Base-by-base conservation (phyloP, 2,797 vertebrate species). In the Enteromius radiatus region DNA sequence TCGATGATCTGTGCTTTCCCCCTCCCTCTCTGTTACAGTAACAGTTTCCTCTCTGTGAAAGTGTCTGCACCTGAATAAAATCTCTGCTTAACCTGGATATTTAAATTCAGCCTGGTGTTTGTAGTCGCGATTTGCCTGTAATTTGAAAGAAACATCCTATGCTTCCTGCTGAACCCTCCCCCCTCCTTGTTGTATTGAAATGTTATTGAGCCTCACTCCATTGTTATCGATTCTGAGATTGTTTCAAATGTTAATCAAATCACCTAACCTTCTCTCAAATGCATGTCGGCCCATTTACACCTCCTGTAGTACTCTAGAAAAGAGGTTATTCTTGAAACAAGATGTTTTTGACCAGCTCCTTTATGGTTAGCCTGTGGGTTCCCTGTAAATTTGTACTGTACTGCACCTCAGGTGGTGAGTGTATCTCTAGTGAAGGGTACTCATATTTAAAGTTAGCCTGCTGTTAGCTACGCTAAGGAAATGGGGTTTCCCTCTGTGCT, bases 401-500 rank as follows among this genome's bases (percentile, higher is more conserved):
- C n/a, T 2, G 0, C 67, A 54, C 49, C 36, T 69, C 14, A 52
- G 15, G 31, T 81, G 10, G 23, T 47, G 41, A 23, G 65, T 41
- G 5, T 41, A 7, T 76, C 52, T 71, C n/a, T 65, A 78, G 8
- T 31, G 41, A 68, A 71, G 49, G 19, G 76, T 63, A 67, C 67
- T 67, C 11, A 0, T 52, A 28, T 63, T 64, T 52, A 74, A 54
- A 67, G 63, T 67, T 78, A 38, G 8, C 15, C 31, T 21, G 3
- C 54, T 61, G 33, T 63, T 63, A 78, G 41, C 31, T n/a, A 59
- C 28, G 61, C 79, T 71, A 68, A 43, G 77, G 83, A 78, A 83
- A 80, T 61, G 80, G 84, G 84, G 87, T 82, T 88, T 84, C 80
- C 82, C 84, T 88, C 65, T 61, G 82, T 80, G 75, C 76, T 70